phyloP scores from a whole-genome alignment of 2,797 vertebrate genomes.

The Argya squamiceps region DNA sequence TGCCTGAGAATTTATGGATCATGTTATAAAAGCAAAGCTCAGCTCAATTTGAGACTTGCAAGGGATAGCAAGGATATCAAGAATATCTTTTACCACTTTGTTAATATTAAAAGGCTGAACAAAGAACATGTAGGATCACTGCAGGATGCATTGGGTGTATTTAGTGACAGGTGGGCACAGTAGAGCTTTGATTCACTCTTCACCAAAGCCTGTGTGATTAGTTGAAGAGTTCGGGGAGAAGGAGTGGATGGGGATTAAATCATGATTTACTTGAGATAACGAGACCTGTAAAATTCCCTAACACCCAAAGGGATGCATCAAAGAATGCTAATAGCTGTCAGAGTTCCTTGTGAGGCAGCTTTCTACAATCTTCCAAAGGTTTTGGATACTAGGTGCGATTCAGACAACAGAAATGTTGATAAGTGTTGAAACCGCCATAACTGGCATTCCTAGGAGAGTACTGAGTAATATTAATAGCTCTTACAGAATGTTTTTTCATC shows the following conservation, averaged over 20 bases:
- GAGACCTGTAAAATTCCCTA: not conserved
- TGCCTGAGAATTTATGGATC: not conserved
- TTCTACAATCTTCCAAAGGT: not conserved
- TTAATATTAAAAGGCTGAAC: not conserved
- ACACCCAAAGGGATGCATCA: not conserved
- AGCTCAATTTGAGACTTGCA: not conserved
- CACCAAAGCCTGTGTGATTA: not conserved
- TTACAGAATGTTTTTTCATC: not conserved
- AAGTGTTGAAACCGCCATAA: not conserved
- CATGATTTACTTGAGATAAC: not conserved
- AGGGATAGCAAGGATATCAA: not conserved
- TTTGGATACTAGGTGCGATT: not conserved
- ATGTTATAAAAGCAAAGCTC: not conserved
- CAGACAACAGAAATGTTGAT: not conserved
- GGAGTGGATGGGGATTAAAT: rapidly evolving
- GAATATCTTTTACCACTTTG: not conserved
- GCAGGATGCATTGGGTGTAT: not conserved
- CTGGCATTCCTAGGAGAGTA: not conserved
- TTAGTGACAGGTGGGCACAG: not conserved
- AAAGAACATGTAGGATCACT: not conserved
- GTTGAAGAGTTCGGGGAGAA: not conserved
- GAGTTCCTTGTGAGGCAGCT: not conserved
- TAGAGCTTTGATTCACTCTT: not conserved
- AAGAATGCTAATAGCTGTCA: not conserved
- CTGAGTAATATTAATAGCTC: not conserved